Conservation (phyloP, 2,113 vertebrate species). For the Emydura subglobosa region DNA sequence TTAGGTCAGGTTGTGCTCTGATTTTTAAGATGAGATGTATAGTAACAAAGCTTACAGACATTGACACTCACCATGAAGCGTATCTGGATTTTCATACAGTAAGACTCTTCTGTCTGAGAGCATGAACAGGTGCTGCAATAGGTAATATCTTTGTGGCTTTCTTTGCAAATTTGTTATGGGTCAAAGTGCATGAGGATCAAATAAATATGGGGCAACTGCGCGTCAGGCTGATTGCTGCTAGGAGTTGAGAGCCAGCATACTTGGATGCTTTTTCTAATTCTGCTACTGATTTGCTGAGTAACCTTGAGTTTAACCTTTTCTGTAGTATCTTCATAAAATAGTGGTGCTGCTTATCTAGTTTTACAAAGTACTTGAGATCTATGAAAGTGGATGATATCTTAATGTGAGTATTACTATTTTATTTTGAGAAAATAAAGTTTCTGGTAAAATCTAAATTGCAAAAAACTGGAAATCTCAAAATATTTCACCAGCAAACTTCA, state of each 20-base stretch:
- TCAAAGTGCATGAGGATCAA: neutral
- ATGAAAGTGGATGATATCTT: neutral
- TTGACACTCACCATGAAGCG: neutral
- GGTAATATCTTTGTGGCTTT: neutral
- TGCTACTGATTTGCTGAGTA: neutral
- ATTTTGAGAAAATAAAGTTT: neutral
- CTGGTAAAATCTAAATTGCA: neutral
- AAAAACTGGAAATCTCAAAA: neutral
- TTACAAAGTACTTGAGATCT: neutral
- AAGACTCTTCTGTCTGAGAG: neutral
- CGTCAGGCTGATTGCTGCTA: neutral
- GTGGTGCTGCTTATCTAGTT: neutral
- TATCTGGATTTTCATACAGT: slow-evolving; percentile 6
- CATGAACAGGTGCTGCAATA: neutral
- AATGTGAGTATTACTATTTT: neutral
- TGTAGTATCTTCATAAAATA: neutral
- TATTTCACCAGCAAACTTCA: neutral
- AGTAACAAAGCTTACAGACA: slow-evolving; percentile 3
- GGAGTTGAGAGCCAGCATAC: neutral
- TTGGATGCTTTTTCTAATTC: neutral
- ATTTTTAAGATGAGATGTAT: neutral
- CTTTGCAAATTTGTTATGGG: neutral
- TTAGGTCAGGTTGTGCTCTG: slow-evolving; percentile 7
- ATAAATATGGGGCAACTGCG: neutral
- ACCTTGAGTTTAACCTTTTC: slow-evolving; percentile 26